These are phyloP conservation scores for Grantiella picta DNA, from an alignment of 2,113 vertebrate genomes.

Conservation along the genomic window DNA sequence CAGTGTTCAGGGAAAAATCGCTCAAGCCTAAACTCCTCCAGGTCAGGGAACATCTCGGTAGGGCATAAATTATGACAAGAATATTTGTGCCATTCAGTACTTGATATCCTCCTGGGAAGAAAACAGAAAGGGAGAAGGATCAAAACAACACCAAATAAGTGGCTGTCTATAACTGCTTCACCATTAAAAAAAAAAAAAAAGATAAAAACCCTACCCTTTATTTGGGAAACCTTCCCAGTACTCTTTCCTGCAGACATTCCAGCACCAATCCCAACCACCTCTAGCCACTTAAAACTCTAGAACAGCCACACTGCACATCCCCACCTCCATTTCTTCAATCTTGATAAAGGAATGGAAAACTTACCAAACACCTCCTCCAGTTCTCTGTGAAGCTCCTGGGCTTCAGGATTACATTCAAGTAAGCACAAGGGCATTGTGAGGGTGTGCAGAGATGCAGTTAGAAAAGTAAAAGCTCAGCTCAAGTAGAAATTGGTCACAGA, in stretches of 20 bases:
- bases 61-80: constrained; percentile 73
- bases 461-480: neutral
- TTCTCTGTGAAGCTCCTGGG: constrained; percentile 81
- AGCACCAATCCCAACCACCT: neutral
- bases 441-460: neutral
- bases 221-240: constrained; percentile 42
- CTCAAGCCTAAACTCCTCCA: constrained; percentile 85
- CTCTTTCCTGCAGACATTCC: neutral
- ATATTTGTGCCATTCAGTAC: constrained; percentile 76
- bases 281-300: neutral
- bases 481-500: neutral
- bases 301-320: neutral
- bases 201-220: neutral
- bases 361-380: constrained; percentile 87
- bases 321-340: neutral
- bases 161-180: neutral
- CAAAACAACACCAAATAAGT: neutral
- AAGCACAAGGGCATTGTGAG: constrained; percentile 65
- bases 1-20: constrained; percentile 81
- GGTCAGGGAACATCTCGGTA: constrained; percentile 81
- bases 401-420: constrained; percentile 81
- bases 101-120: constrained; percentile 71
- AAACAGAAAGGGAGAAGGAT: neutral
- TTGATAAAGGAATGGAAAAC: neutral
- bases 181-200: neutral